Base-by-base conservation (phyloP, 2,797 vertebrate genomes). In the Lithobates pipiens region DNA sequence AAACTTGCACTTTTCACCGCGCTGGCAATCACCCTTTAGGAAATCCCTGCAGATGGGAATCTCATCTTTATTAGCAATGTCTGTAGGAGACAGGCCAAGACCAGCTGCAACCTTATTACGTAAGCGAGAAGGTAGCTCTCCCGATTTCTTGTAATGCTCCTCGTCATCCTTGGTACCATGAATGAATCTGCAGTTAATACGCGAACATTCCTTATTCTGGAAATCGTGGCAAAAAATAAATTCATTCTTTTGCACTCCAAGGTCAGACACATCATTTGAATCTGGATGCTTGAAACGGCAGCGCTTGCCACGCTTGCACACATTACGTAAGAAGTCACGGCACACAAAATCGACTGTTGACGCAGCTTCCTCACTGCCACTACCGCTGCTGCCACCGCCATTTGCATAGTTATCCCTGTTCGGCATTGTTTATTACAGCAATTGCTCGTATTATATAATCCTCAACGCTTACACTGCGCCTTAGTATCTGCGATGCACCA, bases 201-300 rank as follows among this genome's bases (percentile, higher is more conserved):
- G 97, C 81, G 96, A 95, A 15, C 98, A 99, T 88, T 99, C 97
- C 89, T 98, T 99, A 92, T 99, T 99, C 91, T 99, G 98, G 91
- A 99, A 95, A 90, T 99, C 98, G 16, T 99, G 98, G 91, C 98
- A 99, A 91, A 99, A 99, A 90, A 99, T 96, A 90, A 99, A 99
- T 72, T 99, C 98, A 0, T 99, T 99, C 93, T 99, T 99, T 89
- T 98, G 97, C 76, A 99, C 98, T 0, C 98, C 98, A 88, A 98
- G 90, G 91, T 99, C 98, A 11, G 96, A 96, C 5, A 99, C 98
- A 86, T 99, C 97, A 3, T 94, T 97, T 72, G 97, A 96, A 91
- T 98, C 97, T 0, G 97, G 98, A 91, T 99, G 98, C 1, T 95
- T 96, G 75, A 98, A 99, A 34, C 98, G 96, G 88, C 98, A 99